Evolutionary conservation across 2,888 invertebrate species (phyloP), one percentile per base, ranked within the genome.

Genomic region (Nymphalis c-album): DNA sequence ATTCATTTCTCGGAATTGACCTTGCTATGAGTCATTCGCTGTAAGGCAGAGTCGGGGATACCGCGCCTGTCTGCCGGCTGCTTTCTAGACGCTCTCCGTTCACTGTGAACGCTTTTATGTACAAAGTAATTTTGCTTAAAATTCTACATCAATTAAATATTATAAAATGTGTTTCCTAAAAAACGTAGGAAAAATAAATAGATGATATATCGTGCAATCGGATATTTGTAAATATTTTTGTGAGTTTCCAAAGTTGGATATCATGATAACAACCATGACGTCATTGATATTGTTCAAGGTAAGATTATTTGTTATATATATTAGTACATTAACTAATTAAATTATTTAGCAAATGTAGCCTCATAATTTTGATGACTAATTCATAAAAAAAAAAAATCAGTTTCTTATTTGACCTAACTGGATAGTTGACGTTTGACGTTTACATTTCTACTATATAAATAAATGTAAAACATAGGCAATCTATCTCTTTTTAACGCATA

Each of bases 1-100:
- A 92, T 91, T 93, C 92, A 92, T 91, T 91, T 91, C 91, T 93
- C 92, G 91, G 92, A 92, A 92, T 92, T 92, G 92, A 92, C 92
- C 92, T 93, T 92, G 92, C 91, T 87, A 92, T 93, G 92, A 93
- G 92, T 93, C 92, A 93, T 91, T 92, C 92, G 91, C 80, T 90
- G 88, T 90, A 89, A 91, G 91, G 91, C 92, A 92, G 91, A 91
- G 91, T 91, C 85, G 92, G 92, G 92, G 92, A 93, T 92, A 92
- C 92, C 92, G 92, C 91, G 91, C 91, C 88, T 91, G 91, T 90
- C 91, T 90, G 90, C 89, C 91, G 91, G 91, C 84, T 85, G 90
- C 85, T 86, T 82, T 85, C 84, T 88, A 87, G 86, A 85, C 87
- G 84, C 86, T 85, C 85, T 86, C 86, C 85, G 88, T 79, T 87